Base-by-base conservation (phyloP, 2,113 vertebrate species). In the Pteruthius melanotis region DNA sequence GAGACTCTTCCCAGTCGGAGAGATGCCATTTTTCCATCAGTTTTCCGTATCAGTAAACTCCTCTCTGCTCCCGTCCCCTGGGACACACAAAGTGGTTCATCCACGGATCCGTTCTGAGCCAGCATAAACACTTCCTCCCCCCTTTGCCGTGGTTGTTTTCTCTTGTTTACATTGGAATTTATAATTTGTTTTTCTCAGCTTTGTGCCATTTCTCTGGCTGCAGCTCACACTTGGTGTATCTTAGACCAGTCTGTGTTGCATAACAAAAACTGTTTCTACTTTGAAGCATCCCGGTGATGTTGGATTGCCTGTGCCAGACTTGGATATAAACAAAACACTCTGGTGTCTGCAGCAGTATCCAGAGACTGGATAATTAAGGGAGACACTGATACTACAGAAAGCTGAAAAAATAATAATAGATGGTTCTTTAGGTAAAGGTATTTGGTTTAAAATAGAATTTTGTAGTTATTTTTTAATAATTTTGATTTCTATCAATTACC, bases 1-100 rank as follows among this genome's bases (percentile, higher is more conserved):
- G 20, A 37, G n/a, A 0, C 40, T 21, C 9, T 72, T 40, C 35
- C 47, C 11, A 8, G 26, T 52, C 4, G 0, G 2, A 35, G 50
- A 35, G 10, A 19, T 66, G 60, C 42, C 22, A 2, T 11, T 78
- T 84, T 20, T 0, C 63, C 11, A 2, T 15, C 47, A 3, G 3
- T 59, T 89, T 74, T 64, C 52, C 1, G 0, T 39, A 8, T 39
- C 56, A 22, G 2, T 17, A 3, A 59, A 24, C 15, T 57, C 16
- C 15, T 42, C 3, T 75, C 9, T 57, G 28, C 5, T 49, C 18
- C 0, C 13, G 16, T 66, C 47, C 61, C 69, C 22, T 2, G 28
- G 47, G 76, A 23, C 50, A 27, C 27, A 3, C 15, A 0, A 3
- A 63, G 61, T 35, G 23, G 3, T 56, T 40, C 53, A 24, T 3